Evolutionary conservation across 2,113 vertebrate species (phyloP).

Genomic region (Neogobius melanostomus): DNA sequence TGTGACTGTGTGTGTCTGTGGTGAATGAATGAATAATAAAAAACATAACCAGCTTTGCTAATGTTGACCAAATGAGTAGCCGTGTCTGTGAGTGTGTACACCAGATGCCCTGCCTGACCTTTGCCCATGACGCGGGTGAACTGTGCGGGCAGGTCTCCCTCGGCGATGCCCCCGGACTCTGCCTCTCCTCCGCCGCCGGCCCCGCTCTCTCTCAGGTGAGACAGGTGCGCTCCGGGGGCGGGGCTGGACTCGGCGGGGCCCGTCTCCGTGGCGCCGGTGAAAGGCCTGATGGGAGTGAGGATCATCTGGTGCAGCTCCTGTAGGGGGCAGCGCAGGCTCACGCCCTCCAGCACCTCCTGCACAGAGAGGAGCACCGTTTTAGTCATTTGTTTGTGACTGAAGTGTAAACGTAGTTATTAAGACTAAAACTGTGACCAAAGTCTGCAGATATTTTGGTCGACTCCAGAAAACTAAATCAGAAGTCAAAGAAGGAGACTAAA

Average conservation of each 20-base stretch:
- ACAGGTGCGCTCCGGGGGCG: conserved; percentile 82
- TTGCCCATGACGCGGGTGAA: conserved; percentile 99
- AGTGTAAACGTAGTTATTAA: no score
- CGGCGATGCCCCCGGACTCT: conserved; percentile 82
- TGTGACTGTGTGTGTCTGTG: no score
- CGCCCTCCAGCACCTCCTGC: conserved; percentile 95
- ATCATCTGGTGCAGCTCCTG: conserved; percentile 99
- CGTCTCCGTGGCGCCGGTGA: conserved; percentile 76
- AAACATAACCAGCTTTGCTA: no score
- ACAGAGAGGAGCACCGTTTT: background rate
- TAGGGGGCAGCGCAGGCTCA: conserved; percentile 87
- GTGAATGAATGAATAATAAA: no score
- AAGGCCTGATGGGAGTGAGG: conserved; percentile 94
- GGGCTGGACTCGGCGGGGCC: conserved; percentile 39
- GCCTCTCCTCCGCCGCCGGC: conserved; percentile 80
- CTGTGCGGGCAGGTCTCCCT: conserved; percentile 93
- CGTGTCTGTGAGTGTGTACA: background rate
- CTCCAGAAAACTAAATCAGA: no score
- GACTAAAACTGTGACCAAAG: no score
- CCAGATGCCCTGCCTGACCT: conserved; percentile 77
- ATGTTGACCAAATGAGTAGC: no score
- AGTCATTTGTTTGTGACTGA: no score
- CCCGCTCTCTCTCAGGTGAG: conserved; percentile 70
- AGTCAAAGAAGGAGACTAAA: no score
- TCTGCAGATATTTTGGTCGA: no score